These are phyloP conservation scores for Psittacula cyanocephala DNA, from an alignment of 2,113 vertebrate species.

Conservation along the genomic window DNA sequence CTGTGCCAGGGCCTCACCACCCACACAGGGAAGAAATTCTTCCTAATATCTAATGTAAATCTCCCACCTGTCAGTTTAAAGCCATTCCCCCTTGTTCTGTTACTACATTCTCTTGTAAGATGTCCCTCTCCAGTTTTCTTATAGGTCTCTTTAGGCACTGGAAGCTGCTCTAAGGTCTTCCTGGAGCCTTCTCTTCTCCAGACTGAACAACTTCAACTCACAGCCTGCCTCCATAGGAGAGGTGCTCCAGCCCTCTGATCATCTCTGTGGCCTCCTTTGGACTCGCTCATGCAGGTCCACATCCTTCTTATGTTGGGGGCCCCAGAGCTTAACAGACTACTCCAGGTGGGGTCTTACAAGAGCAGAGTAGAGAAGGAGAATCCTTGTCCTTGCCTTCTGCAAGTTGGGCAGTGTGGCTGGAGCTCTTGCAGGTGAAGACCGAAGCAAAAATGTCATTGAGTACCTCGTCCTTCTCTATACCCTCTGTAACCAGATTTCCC, in stretches of 20 bases:
- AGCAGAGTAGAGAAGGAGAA: not conserved
- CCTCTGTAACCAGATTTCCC: not conserved
- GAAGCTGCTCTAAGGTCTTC: not conserved
- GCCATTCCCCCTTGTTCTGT: not conserved
- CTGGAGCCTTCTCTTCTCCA: not conserved
- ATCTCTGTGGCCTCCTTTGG: not conserved
- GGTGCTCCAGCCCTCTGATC: not conserved
- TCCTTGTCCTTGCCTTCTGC: not conserved
- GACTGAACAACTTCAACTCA: not conserved
- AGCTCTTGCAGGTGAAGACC: not conserved
- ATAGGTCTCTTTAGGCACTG: not conserved
- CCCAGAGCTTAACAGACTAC: not conserved
- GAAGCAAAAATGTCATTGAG: not conserved
- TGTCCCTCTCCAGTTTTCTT: not conserved
- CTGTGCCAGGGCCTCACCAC: not conserved
- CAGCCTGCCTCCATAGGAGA: not conserved
- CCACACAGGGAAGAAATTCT: not conserved
- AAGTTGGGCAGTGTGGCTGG: not conserved
- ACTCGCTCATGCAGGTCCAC: not conserved
- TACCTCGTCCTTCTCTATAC: not conserved
- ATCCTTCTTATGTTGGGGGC: not conserved
- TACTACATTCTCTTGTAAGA: not conserved
- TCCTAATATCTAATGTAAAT: not conserved
- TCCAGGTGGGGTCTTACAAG: not conserved
- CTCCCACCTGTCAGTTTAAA: not conserved